These are phyloP conservation scores for Caenorhabditis macrosperma DNA, from an alignment of 2,888 invertebrate genomes.

Conservation along the genomic window DNA sequence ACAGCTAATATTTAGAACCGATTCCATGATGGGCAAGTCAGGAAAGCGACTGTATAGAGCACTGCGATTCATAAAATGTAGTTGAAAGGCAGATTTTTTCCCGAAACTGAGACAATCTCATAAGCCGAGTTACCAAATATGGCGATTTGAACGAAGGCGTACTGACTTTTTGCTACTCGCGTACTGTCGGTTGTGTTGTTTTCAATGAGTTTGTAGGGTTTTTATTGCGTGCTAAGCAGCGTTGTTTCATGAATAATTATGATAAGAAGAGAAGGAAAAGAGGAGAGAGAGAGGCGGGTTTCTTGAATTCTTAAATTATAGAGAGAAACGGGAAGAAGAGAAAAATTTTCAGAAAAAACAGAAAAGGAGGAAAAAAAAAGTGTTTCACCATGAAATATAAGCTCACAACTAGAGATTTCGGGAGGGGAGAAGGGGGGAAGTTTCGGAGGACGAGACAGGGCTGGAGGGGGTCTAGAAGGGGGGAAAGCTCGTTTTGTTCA, in stretches of 20 bases:
- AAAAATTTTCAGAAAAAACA: not conserved
- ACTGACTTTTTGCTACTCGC: too few species aligned
- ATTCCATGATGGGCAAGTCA: too few species aligned
- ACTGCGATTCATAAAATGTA: too few species aligned
- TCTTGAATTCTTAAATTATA: slow-evolving; percentile 28
- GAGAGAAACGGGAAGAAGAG: slow-evolving; percentile 6
- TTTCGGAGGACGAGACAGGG: slow-evolving; percentile 19
- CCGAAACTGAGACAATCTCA: too few species aligned
- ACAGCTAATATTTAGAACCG: too few species aligned
- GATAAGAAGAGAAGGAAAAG: slow-evolving; percentile 15
- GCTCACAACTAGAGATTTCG: slow-evolving; percentile 65
- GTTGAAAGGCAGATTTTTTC: too few species aligned
- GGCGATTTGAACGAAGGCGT: too few species aligned
- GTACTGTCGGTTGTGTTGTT: not conserved
- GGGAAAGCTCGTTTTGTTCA: slow-evolving; percentile 51
- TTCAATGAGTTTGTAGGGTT: not conserved
- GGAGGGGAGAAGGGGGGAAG: not conserved
- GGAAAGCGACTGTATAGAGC: too few species aligned
- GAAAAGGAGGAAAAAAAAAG: slow-evolving; percentile 17
- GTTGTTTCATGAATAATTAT: slow-evolving; percentile 39
- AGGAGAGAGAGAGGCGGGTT: not conserved
- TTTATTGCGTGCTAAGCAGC: slow-evolving; percentile 54
- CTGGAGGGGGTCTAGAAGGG: not conserved
- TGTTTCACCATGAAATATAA: slow-evolving; percentile 60
- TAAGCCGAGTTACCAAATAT: too few species aligned